Evolutionary conservation across 2,888 invertebrate species (phyloP).

Genomic region (Drosophila ustulata): DNA sequence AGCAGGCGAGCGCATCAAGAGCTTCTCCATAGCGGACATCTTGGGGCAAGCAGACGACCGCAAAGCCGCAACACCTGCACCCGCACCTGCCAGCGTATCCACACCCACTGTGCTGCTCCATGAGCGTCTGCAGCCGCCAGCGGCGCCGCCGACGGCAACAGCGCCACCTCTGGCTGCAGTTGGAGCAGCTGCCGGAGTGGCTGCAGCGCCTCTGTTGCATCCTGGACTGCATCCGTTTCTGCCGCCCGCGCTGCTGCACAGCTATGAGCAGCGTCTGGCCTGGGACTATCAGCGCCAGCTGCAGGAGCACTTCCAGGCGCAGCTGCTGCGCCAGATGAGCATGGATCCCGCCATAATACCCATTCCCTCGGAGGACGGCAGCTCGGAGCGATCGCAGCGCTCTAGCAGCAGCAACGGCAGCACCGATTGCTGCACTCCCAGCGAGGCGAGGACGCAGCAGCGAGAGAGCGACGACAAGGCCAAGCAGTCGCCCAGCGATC

Average conservation of each 20-base stretch:
- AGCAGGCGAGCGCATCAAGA: slow-evolving; percentile 90
- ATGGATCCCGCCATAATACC: slow-evolving; percentile 84
- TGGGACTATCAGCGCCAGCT: slow-evolving; percentile 87
- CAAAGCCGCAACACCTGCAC: slow-evolving; percentile 13
- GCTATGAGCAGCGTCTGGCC: slow-evolving; percentile 88
- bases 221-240: slow-evolving; percentile 82
- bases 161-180: slow-evolving; percentile 1
- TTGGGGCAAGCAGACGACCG: slow-evolving; percentile 86
- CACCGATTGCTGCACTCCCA: slow-evolving; percentile 67
- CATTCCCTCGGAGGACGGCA: slow-evolving; percentile 87
- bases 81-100: not conserved
- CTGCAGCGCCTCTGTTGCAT: slow-evolving; percentile 44
- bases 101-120: slow-evolving; percentile 19
- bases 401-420: slow-evolving; percentile 89
- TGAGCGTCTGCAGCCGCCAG: slow-evolving; percentile 46
- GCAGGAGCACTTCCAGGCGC: slow-evolving; percentile 86
- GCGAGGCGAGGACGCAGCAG: slow-evolving; percentile 37
- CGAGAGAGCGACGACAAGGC: slow-evolving; percentile 14
- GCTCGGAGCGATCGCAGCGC: slow-evolving; percentile 88
- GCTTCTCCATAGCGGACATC: slow-evolving; percentile 96
- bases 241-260: slow-evolving; percentile 87
- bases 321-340: slow-evolving; percentile 86
- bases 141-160: slow-evolving; percentile 3
- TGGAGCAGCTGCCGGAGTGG: not conserved
- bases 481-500: slow-evolving; percentile 11